Evolutionary conservation across 2,113 vertebrate species (phyloP).

Genomic region (Apus apus): DNA sequence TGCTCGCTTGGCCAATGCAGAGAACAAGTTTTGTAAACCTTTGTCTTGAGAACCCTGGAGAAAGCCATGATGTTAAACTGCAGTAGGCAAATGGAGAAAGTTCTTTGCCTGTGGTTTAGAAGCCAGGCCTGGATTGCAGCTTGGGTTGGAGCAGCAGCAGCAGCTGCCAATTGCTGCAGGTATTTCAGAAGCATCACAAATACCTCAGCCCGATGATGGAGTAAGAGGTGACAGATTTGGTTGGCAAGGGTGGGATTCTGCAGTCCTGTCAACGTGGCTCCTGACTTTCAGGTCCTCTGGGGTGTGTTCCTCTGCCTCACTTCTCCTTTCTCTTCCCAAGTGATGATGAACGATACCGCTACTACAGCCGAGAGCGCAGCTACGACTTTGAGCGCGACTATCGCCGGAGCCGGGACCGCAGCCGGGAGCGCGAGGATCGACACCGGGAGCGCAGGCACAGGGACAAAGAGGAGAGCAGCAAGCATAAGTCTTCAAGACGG

Average conservation of each 20-base stretch:
- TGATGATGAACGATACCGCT: slow-evolving; percentile 68
- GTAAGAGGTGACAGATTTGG: not conserved
- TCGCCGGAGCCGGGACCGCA: slow-evolving; percentile 66
- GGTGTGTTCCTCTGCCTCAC: not conserved
- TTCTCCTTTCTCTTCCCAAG: not conserved
- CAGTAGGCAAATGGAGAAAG: not conserved
- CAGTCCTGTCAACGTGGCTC: not conserved
- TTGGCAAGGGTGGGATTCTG: not conserved
- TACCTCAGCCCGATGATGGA: not conserved
- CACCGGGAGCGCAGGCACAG: slow-evolving; percentile 71
- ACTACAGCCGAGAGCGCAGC: slow-evolving; percentile 71
- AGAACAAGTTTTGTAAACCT: not conserved
- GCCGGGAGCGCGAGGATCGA: slow-evolving; percentile 71
- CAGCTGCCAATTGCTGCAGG: not conserved
- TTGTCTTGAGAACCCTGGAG: not conserved
- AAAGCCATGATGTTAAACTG: not conserved
- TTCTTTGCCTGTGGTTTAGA: not conserved
- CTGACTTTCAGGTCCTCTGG: not conserved
- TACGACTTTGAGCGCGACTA: slow-evolving; percentile 76
- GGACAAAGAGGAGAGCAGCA: slow-evolving; percentile 75
- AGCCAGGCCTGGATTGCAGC: not conserved
- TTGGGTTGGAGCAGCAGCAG: not conserved
- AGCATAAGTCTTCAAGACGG: slow-evolving; percentile 76
- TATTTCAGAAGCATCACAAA: fast-evolving
- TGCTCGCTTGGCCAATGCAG: not conserved